phyloP scores from a whole-genome alignment of 1,140 invertebrate species.

The Scaptomyza montana region DNA sequence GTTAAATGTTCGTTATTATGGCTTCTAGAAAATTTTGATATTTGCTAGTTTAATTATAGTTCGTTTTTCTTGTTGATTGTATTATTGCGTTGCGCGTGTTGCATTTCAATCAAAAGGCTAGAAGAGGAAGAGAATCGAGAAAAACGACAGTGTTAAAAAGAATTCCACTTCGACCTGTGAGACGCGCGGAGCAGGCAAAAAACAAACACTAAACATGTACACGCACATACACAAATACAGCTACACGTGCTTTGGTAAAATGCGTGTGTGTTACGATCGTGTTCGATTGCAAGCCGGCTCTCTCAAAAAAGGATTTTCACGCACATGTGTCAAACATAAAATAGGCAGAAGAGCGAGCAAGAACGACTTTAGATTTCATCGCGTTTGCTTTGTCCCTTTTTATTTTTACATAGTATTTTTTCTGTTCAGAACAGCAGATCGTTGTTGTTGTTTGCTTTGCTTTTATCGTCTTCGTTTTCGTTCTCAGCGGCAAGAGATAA shows the following conservation, averaged over 20 bases:
- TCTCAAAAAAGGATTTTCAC: conserved; percentile 64
- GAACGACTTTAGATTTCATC: conserved; percentile 26
- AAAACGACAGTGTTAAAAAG: conserved; percentile 36
- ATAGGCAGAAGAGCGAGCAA: conserved; percentile 10
- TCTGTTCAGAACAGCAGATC: conserved; percentile 56
- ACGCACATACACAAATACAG: conserved; percentile 32
- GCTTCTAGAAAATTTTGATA: conserved; percentile 48
- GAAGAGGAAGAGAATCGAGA: conserved; percentile 36
- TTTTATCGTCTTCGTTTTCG: conserved; percentile 73
- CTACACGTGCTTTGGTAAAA: conserved; percentile 53
- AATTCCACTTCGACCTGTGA: conserved; percentile 24
- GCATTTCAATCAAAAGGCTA: conserved; percentile 61
- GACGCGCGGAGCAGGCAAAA: conserved; percentile 14
- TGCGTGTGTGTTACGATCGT: conserved; percentile 17
- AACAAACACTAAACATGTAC: not conserved
- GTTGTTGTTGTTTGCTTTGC: conserved; percentile 71
- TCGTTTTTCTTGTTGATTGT: conserved; percentile 35
- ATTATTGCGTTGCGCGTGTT: conserved; percentile 58
- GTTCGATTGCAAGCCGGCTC: conserved; percentile 24
- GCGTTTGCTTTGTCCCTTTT: conserved; percentile 41
- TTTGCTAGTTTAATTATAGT: conserved; percentile 45
- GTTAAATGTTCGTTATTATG: conserved; percentile 41
- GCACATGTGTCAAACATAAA: conserved; percentile 58
- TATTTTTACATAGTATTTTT: conserved; percentile 11
- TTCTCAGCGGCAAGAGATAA: conserved; percentile 60